Evolutionary conservation across 2,888 invertebrate species (phyloP), one percentile per base, ranked within the genome.

Genomic region (Lycophotia porphyrea): DNA sequence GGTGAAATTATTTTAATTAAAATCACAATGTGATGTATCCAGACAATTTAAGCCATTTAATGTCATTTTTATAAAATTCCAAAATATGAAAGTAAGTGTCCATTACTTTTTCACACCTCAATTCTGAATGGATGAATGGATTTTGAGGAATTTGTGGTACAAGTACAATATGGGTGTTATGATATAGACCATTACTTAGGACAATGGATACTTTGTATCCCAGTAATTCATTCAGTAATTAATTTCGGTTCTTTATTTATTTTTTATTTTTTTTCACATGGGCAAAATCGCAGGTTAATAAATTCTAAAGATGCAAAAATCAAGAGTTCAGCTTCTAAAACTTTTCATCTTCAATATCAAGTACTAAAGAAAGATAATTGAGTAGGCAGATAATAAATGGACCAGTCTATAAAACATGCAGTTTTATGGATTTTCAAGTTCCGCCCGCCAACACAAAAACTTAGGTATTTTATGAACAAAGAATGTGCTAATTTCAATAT

Each of bases 401-500:
- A 27, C 42, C 47, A 58, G 47, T 47, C 34, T 21, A 66, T 72
- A 67, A 66, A 65, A 44, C 18, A 58, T 70, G 39, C 34, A 15
- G 44, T 47, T 60, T 72, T 72, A 82, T 66, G 61, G 79, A 47
- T 21, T n/a, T 68, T 71, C 49, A 31, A 31, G 65, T 71, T 64
- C n/a, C 27, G 18, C 73, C n/a, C 27, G 18, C 73, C 61, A 44
- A 74, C 68, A 71, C 52, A 66, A 73, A 73, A 58, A 27, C 1
- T 4, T 76, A 34, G 9, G 21, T 74, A 58, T 60, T 65, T 76
- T 68, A 36, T 0, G 0, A 60, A 39, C 52, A 27, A 65, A 66
- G 65, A 68, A 71, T 76, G n/a, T 61, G 65, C 61, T 76, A 73
- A 73, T 82, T 58, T 73, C 9, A 63, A 71, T 74, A 69, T 73